A percentile compares a stretch with the other conserved stretches of the same genome.
Evolutionary conservation across 2,888 invertebrate genomes (phyloP).

Genomic region (Hemithea aestivaria): DNA sequence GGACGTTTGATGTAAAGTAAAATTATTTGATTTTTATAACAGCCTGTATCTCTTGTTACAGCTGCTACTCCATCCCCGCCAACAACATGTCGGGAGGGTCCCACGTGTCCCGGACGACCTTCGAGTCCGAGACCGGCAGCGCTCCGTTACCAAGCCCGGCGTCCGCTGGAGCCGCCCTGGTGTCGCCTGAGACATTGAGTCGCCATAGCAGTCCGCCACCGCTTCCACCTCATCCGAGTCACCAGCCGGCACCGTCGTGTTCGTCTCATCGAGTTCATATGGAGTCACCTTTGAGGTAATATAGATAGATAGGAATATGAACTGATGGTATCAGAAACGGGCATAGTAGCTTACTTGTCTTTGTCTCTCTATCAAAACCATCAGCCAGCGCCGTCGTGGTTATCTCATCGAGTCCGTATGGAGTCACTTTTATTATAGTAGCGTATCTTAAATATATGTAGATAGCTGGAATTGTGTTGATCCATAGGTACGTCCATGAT

Average conservation of each 20-base stretch:
- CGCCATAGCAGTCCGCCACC: slow-evolving; percentile 81
- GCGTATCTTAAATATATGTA: no score
- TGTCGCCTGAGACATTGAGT: slow-evolving; percentile 86
- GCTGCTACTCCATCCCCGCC: slow-evolving; percentile 81
- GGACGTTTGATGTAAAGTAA: no score
- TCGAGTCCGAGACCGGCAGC: slow-evolving; percentile 72
- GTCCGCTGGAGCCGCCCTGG: slow-evolving; percentile 85
- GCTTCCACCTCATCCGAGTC: slow-evolving; percentile 76
- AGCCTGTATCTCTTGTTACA: slow-evolving; percentile 42
- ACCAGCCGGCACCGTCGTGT: slow-evolving; percentile 70
- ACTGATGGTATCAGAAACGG: no score
- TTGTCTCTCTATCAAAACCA: no score
- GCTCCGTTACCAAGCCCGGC: slow-evolving; percentile 86
- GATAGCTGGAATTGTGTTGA: no score
- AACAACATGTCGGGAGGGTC: slow-evolving; percentile 83
- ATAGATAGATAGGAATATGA: no score
- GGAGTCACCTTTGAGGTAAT: slow-evolving; percentile 75
- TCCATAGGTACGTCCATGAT: no score
- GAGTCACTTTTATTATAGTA: no score
- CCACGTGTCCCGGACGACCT: slow-evolving; percentile 76
- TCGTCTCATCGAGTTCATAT: slow-evolving; percentile 77
- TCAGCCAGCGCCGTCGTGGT: no score
- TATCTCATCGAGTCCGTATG: no score
- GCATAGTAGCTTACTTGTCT: no score
- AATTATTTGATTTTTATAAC: background rate